Base-by-base conservation (phyloP, 2,888 invertebrate species). In the Mythimna pallens region DNA sequence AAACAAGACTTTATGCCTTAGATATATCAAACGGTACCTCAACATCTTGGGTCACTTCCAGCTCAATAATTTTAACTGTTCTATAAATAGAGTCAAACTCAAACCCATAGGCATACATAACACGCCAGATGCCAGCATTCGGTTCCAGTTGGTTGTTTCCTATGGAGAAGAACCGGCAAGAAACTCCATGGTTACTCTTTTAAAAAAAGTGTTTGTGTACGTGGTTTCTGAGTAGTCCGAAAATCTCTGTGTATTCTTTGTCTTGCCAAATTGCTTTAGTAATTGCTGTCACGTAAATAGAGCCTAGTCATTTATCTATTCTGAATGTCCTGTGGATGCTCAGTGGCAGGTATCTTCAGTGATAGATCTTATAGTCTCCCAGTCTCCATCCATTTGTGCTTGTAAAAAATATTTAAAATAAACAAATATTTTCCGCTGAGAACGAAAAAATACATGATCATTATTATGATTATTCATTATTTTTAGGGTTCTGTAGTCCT, bases 31-130 rank as follows among this genome's bases (percentile, higher is more conserved):
- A 77, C 73, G 65, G 65, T 79, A 66, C 47, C 57, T 22, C 20
- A 52, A 9, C 1, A 30, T n/a, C 63, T 55, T 79, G 73, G 58
- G 54, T 50, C 20, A 47, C 25, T 40, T 77, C 74, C 73, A 80
- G 40, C 30, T 61, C 25, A 40, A 40, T 57, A 40, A 47, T 22
- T 43, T 52, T 52, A 62, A 65, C 70, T 36, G 62, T 65, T 55
- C 1, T 25, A 7, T 12, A 36, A 54, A 20, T 25, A 5, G 7
- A 34, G 52, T 8, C n/a, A 34, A 34, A 34, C 34, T 34, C 6
- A 34, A 34, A 34, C 34, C 0, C 34, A 34, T 6, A 3, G 6
- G 6, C 34, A 34, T 3, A 3, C 8, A 36, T 36, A 36, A 36
- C 36, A 36, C 36, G 36, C 36, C 36, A 36, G 7, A 36, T 7